Percentiles rank a stretch among this genome's conserved stretches.
Conservation (phyloP, 1,140 invertebrate genomes). For the Cepaea nemoralis region DNA sequence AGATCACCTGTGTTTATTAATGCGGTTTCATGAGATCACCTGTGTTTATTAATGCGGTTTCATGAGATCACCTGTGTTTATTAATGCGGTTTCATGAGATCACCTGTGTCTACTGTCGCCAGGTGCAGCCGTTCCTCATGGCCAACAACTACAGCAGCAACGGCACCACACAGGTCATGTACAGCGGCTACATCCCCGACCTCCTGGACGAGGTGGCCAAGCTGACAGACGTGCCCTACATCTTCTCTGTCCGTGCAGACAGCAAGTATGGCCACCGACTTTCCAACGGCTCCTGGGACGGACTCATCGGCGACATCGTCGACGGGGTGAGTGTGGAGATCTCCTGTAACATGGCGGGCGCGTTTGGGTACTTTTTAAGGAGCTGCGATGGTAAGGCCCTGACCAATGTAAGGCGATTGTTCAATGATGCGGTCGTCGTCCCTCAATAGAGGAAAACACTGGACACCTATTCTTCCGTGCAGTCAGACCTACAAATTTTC, state of each 20-base stretch:
- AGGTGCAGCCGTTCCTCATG: conserved; percentile 43
- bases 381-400: background rate
- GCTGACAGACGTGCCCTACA: conserved; percentile 88
- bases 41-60: no score
- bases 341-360: no score
- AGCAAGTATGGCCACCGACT: conserved; percentile 88
- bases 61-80: no score
- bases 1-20: no score
- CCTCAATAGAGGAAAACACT: no score
- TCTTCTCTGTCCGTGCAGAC: conserved; percentile 88
- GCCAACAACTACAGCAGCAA: background rate
- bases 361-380: background rate
- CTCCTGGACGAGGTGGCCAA: conserved; percentile 56
- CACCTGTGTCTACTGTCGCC: no score
- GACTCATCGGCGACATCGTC: conserved; percentile 64
- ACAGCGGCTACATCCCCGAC: conserved; percentile 61
- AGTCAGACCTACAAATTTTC: no score
- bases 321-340: conserved; percentile 49
- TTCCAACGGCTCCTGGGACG: conserved; percentile 80
- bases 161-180: conserved; percentile 20
- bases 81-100: no score
- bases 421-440: background rate
- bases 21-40: no score
- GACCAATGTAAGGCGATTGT: background rate
- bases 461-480: no score